Base-by-base conservation (phyloP, 2,888 invertebrate genomes). In the Cataglyphis albicans region DNA sequence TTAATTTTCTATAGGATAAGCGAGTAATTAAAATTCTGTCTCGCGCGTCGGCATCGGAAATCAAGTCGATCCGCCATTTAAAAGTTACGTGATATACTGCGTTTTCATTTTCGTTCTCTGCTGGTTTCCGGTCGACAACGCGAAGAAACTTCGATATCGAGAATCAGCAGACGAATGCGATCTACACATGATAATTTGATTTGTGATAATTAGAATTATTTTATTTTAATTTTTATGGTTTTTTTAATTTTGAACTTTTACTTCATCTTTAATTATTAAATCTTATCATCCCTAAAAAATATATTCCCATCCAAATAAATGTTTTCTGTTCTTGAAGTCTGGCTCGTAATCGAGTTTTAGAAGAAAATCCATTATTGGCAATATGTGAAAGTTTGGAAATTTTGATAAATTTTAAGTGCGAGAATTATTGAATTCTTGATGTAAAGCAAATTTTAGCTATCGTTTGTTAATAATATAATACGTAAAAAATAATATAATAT, bases 21-120 rank as follows among this genome's bases (percentile, higher is more conserved):
- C 55, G 25, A 55, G 41, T 70, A 81, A 85, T 87, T 86, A 83
- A 80, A 85, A 81, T 83, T 78, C 68, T 68, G 81, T 70, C 61
- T 18, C 18, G 63, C 25, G 52, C 68, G 82, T 55, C 35, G 61
- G 61, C 67, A 63, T 68, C 70, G 73, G 67, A 72, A 78, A 86
- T 81, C 67, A 76, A 83, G 74, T 74, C 68, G 65, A 29, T 12
- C 61, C 32, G 48, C 67, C 73, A 44, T 64, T 83, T 80, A 83
- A 55, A 59, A 21, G 35, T 32, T 44, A 59, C 65, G 55, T 59
- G 64, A 76, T 64, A 65, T 76, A 59, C 15, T 73, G 55, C 41
- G 21, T 68, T 67, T 78, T 63, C 32, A 57, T 55, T 65, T 65
- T 76, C 10, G 38, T 76, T 55, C 64, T 55, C 38, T 35, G 6